phyloP scores from a whole-genome alignment of 2,888 invertebrate species.

The Romanomermis culicivorax region DNA sequence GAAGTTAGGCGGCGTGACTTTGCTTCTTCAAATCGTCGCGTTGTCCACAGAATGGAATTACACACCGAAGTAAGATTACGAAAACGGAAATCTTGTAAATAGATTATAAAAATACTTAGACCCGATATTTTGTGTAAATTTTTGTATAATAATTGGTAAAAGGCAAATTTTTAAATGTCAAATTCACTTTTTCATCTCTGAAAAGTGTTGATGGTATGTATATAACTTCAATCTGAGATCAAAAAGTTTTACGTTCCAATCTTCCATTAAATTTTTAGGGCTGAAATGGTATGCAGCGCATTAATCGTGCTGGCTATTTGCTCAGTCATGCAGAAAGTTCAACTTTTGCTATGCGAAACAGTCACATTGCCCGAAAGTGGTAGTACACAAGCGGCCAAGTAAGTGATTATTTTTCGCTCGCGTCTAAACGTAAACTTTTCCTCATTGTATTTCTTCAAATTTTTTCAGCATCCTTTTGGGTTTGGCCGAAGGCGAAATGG shows the following conservation, averaged over 20 bases:
- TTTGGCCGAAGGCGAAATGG: conserved; percentile 72
- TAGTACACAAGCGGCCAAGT: background rate
- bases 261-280: too few species aligned
- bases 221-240: too few species aligned
- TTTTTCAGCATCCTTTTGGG: conserved; percentile 51
- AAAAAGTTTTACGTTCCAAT: too few species aligned
- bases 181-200: too few species aligned
- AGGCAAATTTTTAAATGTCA: too few species aligned
- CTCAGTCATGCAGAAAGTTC: conserved; percentile 60
- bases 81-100: conserved; percentile 12
- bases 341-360: conserved; percentile 32
- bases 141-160: too few species aligned
- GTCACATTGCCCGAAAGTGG: conserved; percentile 45
- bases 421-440: background rate
- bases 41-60: conserved; percentile 78
- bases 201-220: too few species aligned
- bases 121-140: conserved; percentile 6
- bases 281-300: conserved; percentile 57
- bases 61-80: conserved; percentile 47
- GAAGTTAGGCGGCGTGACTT: conserved; percentile 50
- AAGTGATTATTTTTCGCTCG: background rate
- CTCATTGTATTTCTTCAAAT: background rate
- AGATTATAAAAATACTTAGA: conserved; percentile 1
- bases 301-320: conserved; percentile 69
- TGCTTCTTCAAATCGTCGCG: conserved; percentile 63